phyloP scores from a whole-genome alignment of 1,140 invertebrate species.

The Prorops nasuta region DNA sequence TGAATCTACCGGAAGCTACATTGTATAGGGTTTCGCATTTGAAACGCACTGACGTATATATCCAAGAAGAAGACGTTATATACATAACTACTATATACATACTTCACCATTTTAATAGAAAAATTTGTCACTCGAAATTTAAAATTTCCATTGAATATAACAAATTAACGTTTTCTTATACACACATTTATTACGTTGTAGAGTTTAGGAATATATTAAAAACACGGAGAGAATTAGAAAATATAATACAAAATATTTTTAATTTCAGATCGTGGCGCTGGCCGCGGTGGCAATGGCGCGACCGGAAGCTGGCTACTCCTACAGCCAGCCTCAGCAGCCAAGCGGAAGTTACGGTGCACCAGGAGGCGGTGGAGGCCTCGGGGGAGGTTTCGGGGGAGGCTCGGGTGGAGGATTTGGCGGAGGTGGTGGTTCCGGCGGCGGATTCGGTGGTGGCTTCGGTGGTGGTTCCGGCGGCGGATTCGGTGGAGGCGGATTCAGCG shows the following conservation, averaged over 20 bases:
- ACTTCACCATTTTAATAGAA: too few species aligned
- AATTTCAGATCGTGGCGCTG: slow-evolving; percentile 57
- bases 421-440: slow-evolving; percentile 43
- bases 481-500: slow-evolving; percentile 35
- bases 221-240: too few species aligned
- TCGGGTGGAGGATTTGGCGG: slow-evolving; percentile 34
- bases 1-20: too few species aligned
- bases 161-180: too few species aligned
- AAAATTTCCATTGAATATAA: too few species aligned
- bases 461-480: slow-evolving; percentile 29
- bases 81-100: too few species aligned
- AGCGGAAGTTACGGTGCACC: slow-evolving; percentile 53
- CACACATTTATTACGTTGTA: too few species aligned
- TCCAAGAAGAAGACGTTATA: too few species aligned
- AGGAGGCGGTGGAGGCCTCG: slow-evolving; percentile 32
- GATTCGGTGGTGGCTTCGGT: slow-evolving; percentile 40
- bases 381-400: slow-evolving; percentile 27
- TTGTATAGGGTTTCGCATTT: too few species aligned
- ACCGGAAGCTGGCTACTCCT: slow-evolving; percentile 59
- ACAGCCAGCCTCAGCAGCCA: slow-evolving; percentile 41
- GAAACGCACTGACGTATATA: too few species aligned
- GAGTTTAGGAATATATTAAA: too few species aligned
- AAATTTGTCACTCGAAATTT: too few species aligned
- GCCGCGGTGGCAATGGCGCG: slow-evolving; percentile 54
- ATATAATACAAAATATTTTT: not conserved